Base-by-base conservation (phyloP, 2,797 vertebrate species). In the Myioborus miniatus region DNA sequence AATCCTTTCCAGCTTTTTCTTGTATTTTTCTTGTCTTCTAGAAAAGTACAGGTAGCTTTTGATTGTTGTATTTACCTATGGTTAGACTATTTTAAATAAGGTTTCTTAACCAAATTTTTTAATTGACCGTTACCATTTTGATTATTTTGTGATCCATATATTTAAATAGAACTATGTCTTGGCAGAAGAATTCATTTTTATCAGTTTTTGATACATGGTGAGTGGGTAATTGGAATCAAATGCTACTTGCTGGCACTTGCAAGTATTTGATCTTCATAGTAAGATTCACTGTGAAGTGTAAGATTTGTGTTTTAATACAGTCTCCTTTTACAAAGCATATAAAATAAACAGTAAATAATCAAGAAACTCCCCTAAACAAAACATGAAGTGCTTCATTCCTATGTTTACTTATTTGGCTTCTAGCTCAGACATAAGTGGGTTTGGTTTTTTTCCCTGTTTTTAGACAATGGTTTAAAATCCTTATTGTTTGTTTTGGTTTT, bases 221-320 rank as follows among this genome's bases (percentile, higher is more conserved):
- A 89, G 58, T 95, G 37, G 15, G 55, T 93, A 93, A 93, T 86
- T 88, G 79, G 87, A 94, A 91, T 96, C 89, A 91, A 94, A 93
- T 93, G 46, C 82, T 95, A 49, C 89, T 96, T 94, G 82, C 76
- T 92, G 72, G 82, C 50, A 63, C 32, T 90, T 91, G 62, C 39
- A 83, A 81, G 69, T 88, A 72, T 92, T 90, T 95, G 84, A 81
- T 94, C 72, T 87, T 92, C 72, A 9, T 65, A 78, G 69, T 24
- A 58, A 75, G 47, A 69, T 85, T 58, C n/a, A 22, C 50, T 58
- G 34, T 62, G 71, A 94, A 88, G 62, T 88, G 62, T 56, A 91
- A 91, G 65, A 81, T 62, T 89, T 89, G 36, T 80, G 56, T 94
- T 91, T 87, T 74, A 92, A 56, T 92, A 55, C 9, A 13, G 11